Base-by-base conservation (phyloP, 2,113 vertebrate species). In the Chaenocephalus aceratus region DNA sequence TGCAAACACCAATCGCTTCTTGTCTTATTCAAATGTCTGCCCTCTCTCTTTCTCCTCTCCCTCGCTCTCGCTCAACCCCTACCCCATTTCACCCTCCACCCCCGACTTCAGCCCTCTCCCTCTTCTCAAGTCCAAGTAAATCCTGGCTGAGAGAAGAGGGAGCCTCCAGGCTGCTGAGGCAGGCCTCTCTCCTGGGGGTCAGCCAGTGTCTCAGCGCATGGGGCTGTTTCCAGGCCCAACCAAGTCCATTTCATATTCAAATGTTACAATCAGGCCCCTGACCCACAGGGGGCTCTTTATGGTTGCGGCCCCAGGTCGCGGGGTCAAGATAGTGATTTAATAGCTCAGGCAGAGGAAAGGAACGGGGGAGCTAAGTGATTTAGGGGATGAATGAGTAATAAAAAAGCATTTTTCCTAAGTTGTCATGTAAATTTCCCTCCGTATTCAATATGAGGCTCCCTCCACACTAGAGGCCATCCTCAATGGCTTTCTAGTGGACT, bases 251-350 rank as follows among this genome's bases (percentile, higher is more conserved):
- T 96, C 94, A 95, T 94, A 96, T 95, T 96, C 93, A 96, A 95
- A 96, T 95, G 94, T 93, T 87, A 93, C 94, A 95, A 95, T 95
- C 94, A 94, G 92, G 90, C 93, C 93, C 91, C 83, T 86, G 91
- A 93, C 93, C 93, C 89, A 54, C 93, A 72, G 94, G 94, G 95
- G 95, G 94, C 89, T 92, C 92, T 96, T 96, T 95, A 95, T 93
- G 92, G 90, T 90, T 83, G 83, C 65, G 86, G 91, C 91, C 89
- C 87, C 91, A 84, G 94, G 94, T 95, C 93, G 92, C 69, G 78
- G 92, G 95, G 95, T 95, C 93, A 95, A 94, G 93, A 95, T 94
- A 94, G 91, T 95, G 94, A 95, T 95, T 94, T 95, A 94, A 95
- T 94, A 95, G 92, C 94, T 88, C 86, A 83, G 90, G 84, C 88